Evolutionary conservation across 2,888 invertebrate genomes (phyloP), one percentile per base, ranked within the genome.

Genomic region (Hydroisotoma schaefferi): DNA sequence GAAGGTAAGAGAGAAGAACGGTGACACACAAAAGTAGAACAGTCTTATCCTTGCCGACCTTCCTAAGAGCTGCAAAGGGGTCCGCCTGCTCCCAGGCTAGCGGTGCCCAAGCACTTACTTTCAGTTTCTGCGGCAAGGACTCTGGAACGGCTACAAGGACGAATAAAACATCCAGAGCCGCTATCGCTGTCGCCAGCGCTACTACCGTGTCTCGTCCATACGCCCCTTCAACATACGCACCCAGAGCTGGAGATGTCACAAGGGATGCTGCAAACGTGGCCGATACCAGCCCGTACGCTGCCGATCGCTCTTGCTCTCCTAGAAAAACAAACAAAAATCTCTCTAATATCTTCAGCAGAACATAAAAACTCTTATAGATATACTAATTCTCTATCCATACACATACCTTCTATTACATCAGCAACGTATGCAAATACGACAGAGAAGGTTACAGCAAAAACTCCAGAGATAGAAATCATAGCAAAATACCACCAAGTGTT

Each of bases 401-500:
- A 33, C 8, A 33, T 65, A 71, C 71, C 71, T 49, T 60, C 61
- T 28, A 99, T 99, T 56, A 99, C 94, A 80, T 99, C 99, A 40
- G 99, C 98, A 68, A 99, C 99, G 80, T 99, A 99, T 52, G 99
- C 99, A 81, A 99, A 95, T 59, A 99, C 97, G 58, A 99, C 97
- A 73, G 95, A 95, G 81, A 99, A 99, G 51, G 99, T 99, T 69
- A 99, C 99, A 57, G 98, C 94, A 80, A 99, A 99, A 72, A 98
- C 89, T 65, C 99, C 99, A 73, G 94, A 95, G 78, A 99, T 92
- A 76, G 94, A 94, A 80, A 98, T 93, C 88, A 98, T 91, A 61
- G 97, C 94, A 80, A 99, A 99, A 80, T 98, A 99, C 94, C 94
- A 97, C 83, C 93, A 98, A 51, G 98, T 94, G 81, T 97, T 98